Evolutionary conservation across 2,797 vertebrate species (phyloP).

Genomic region (Vultur gryphus): DNA sequence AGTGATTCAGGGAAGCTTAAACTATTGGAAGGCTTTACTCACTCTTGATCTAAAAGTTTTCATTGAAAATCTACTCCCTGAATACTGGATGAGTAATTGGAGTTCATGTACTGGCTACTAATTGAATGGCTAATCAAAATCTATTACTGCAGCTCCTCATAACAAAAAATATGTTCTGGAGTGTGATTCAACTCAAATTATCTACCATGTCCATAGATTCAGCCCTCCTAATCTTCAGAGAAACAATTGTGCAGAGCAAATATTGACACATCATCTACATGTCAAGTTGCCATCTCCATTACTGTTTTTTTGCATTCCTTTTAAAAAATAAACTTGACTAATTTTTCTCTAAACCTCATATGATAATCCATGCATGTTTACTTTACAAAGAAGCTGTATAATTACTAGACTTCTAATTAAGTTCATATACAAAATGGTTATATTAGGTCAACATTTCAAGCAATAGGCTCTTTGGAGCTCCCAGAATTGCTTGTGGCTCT

Average conservation of each 20-base stretch:
- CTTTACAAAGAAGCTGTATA: neutral
- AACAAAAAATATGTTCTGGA: neutral
- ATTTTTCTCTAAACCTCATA: neutral
- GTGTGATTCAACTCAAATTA: neutral
- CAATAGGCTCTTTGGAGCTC: neutral
- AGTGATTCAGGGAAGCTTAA: neutral
- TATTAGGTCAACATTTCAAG: neutral
- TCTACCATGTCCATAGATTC: neutral
- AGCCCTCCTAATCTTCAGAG: neutral
- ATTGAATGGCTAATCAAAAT: neutral
- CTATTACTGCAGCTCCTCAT: neutral
- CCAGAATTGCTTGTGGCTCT: neutral
- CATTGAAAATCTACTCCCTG: neutral
- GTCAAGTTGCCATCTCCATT: neutral
- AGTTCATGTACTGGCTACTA: slow-evolving; percentile 4
- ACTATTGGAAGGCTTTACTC: neutral
- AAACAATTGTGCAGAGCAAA: neutral
- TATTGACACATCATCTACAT: neutral
- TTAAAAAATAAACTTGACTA: neutral
- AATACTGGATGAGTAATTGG: neutral
- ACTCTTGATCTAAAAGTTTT: neutral
- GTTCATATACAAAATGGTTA: neutral
- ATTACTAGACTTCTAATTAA: neutral
- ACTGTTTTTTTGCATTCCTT: neutral
- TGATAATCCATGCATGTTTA: neutral